Evolutionary conservation across 64 coral and sea anemone species (phyloP).

Genomic region (Montipora cactus): DNA sequence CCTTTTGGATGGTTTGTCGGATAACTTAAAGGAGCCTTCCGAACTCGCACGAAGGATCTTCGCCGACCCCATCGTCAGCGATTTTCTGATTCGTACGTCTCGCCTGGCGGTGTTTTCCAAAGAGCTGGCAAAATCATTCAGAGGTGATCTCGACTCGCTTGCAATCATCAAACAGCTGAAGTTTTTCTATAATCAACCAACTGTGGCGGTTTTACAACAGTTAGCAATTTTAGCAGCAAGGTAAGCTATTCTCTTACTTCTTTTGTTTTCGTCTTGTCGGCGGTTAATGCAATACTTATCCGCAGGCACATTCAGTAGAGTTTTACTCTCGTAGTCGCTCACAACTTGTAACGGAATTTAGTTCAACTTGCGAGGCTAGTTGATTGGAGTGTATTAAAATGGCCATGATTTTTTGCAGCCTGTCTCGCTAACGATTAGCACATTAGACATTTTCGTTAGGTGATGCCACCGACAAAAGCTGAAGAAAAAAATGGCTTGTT

Average conservation of each 20-base stretch:
- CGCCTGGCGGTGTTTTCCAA: conserved; percentile 64
- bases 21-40: neutral
- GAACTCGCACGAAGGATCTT: conserved; percentile 56
- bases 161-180: conserved; percentile 62
- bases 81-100: conserved; percentile 58
- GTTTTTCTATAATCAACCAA: conserved; percentile 73
- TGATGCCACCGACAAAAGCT: too few relatives aligned
- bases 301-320: too few relatives aligned
- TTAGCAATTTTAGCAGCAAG: conserved; percentile 35
- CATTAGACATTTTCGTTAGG: too few relatives aligned
- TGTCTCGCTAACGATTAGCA: too few relatives aligned
- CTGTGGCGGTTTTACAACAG: conserved; percentile 36
- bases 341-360: too few relatives aligned
- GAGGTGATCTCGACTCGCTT: conserved; percentile 61
- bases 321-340: too few relatives aligned
- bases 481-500: too few relatives aligned
- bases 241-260: neutral
- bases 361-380: too few relatives aligned
- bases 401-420: too few relatives aligned
- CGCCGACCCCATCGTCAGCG: conserved; percentile 41
- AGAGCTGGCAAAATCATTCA: conserved; percentile 63
- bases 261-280: too few relatives aligned
- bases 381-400: too few relatives aligned
- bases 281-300: too few relatives aligned
- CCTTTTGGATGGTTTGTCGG: conserved; percentile 4